Base-by-base conservation (phyloP, 1,140 invertebrate species). In the Pseudachorutes palmiensis region DNA sequence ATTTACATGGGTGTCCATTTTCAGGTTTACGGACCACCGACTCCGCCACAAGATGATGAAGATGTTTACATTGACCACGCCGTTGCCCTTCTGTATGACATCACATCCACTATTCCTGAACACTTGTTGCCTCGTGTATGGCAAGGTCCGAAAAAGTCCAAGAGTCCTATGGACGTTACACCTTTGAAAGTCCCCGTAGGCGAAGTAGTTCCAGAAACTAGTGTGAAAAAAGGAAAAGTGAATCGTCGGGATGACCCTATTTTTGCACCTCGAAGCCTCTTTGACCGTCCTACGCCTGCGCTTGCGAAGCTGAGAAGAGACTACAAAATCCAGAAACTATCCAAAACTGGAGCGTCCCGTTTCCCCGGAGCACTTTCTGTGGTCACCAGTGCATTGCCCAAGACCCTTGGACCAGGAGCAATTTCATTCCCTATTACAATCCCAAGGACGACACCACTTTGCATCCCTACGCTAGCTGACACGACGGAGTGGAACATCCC, bases 1-100 rank as follows among this genome's bases (percentile, higher is more conserved):
- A 45, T 45, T 45, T 45, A 45, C 36, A 45, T 45, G 36, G n/a
- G n/a, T n/a, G n/a, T n/a, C n/a, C n/a, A n/a, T 24, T 24, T 55
- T 24, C 24, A 96, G 94, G 86, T 96, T 82, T 97, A 94, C 92
- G 88, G 89, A 73, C 94, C 94, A 67, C 94, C 93, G 65, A 96
- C 93, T 16, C 93, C 94, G 68, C 93, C 94, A 2, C 87, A 89
- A 75, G 88, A 90, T 77, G 91, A 94, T 71, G 88, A 87, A 77
- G 93, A 97, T 78, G 85, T 94, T 12, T 96, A 95, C 80, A 86
- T 95, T 67, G 93, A 97, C 78, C 85, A 87, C 73, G 87, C 88
- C 57, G 77, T 92, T 75, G 83, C 85, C 33, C 92, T 93, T 75
- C 82, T 96, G 57, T 97, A 97, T 78, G 90, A 94, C 67, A 83